A percentile compares a stretch with the other conserved stretches of the same genome.
These are phyloP conservation scores for Corythornis leucogaster DNA, from an alignment of 2,797 vertebrate genomes.

Conservation along the genomic window DNA sequence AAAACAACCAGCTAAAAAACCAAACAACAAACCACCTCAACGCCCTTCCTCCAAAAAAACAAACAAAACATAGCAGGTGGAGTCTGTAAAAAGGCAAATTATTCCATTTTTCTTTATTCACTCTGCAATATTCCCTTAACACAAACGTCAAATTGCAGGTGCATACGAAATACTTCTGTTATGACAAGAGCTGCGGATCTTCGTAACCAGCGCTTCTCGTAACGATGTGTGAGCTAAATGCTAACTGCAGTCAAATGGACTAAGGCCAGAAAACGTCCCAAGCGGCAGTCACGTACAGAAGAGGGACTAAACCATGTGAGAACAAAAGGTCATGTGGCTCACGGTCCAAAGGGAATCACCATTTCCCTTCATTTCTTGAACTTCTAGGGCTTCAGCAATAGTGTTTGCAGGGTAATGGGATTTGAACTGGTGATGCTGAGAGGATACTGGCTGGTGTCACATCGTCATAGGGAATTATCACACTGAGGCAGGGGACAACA, in stretches of 20 bases:
- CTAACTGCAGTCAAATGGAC: slow-evolving; percentile 73
- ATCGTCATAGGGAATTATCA: neutral
- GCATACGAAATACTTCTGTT: slow-evolving; percentile 67
- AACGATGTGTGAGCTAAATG: slow-evolving; percentile 79
- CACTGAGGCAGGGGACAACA: neutral
- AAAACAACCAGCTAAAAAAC: neutral
- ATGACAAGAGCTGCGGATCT: slow-evolving; percentile 74
- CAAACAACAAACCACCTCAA: neutral
- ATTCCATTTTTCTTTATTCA: slow-evolving; percentile 65
- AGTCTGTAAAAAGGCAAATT: slow-evolving; percentile 49
- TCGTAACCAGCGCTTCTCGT: slow-evolving; percentile 63
- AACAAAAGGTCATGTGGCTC: neutral
- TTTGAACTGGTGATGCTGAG: slow-evolving; percentile 12
- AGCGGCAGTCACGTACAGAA: slow-evolving; percentile 48
- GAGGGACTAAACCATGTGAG: slow-evolving; percentile 61
- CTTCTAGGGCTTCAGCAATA: slow-evolving; percentile 11
- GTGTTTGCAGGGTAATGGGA: neutral
- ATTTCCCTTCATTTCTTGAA: neutral
- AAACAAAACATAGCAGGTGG: slow-evolving; percentile 67
- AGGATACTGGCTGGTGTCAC: neutral
- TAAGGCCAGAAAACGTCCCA: slow-evolving; percentile 69
- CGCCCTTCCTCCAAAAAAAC: neutral
- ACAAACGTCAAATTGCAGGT: slow-evolving; percentile 74
- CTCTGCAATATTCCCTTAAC: slow-evolving; percentile 73
- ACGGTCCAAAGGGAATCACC: slow-evolving; percentile 16